Evolutionary conservation across 2,888 invertebrate species (phyloP), one percentile per base, ranked within the genome.

Genomic region (Anagyrus pseudococci): DNA sequence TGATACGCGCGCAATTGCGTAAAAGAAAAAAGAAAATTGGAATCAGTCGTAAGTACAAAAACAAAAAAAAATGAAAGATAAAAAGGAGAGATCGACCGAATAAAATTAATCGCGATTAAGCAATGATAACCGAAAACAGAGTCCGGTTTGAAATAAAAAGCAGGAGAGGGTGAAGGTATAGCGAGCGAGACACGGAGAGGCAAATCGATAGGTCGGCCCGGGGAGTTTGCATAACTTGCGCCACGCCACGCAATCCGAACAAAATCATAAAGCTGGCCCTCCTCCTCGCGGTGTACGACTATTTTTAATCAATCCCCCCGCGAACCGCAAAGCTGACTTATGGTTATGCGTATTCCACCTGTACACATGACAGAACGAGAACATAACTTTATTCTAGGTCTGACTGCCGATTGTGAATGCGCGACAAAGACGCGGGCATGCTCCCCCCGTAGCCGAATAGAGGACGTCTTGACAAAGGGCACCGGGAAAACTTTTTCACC

Each of bases 401-500:
- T n/a, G n/a, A n/a, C n/a, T n/a, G 2, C 20, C 49, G 49, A 61
- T 61, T 55, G 49, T 61, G 37, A 59, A 53, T 52, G 25, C 52
- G 41, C 52, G 41, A 52, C 52, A 58, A 58, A 54, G 43, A 37
- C 8, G n/a, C n/a, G 23, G n/a, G 46, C 19, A 26, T 19, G 23
- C 8, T 10, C 33, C 15, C 8, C 29, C 33, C 15, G 33, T 37
- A 37, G 37, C n/a, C n/a, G 33, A 48, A 54, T 10, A n/a, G 44
- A 10, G 47, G 8, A 55, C 25, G 47, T 19, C n/a, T n/a, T n/a
- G n/a, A 49, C 37, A 44, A 55, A 49, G 41, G 54, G 47, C 47
- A 33, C 40, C 46, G 47, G 55, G 40, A 50, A 55, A 54, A 62
- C 58, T 58, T 58, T 62, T 62, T 62, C 62, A 58, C 62, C 62